These are phyloP conservation scores for Chironomus striatipennis DNA, from an alignment of 1,140 invertebrate genomes.

Conservation along the genomic window DNA sequence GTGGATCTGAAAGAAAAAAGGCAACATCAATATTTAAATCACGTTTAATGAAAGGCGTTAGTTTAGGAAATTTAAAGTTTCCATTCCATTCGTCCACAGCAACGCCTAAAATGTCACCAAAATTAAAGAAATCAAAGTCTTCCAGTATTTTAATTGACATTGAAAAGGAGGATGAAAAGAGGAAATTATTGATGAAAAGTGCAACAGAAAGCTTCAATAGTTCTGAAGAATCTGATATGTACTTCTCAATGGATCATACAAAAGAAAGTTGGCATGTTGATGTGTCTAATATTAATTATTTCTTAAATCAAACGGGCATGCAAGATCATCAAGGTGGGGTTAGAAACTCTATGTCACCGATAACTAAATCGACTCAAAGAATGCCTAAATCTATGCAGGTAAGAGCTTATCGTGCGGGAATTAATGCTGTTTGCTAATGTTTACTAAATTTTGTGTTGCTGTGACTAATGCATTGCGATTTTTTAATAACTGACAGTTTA, in stretches of 20 bases:
- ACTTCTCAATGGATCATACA: slow-evolving; percentile 3
- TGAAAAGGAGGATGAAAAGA: background rate
- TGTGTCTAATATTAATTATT: slow-evolving; percentile 9
- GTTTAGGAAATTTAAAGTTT: slow-evolving; percentile 38
- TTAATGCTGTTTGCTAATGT: slow-evolving; percentile 24
- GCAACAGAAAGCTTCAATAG: slow-evolving; percentile 7
- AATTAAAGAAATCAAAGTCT: slow-evolving; percentile 19
- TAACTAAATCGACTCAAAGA: slow-evolving; percentile 73
- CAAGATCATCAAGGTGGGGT: slow-evolving; percentile 36
- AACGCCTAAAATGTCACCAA: slow-evolving; percentile 26
- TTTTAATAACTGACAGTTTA: background rate
- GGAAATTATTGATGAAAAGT: background rate
- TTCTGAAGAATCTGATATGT: slow-evolving; percentile 16
- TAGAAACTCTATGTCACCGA: slow-evolving; percentile 73
- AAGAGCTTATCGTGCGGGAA: slow-evolving; percentile 31
- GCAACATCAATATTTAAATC: background rate
- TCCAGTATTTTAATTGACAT: slow-evolving; percentile 22
- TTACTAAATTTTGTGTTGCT: no score
- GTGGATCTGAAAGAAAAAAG: background rate
- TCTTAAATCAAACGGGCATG: background rate
- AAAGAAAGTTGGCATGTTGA: slow-evolving; percentile 18
- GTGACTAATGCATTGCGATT: slow-evolving; percentile 17
- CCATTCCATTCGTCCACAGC: slow-evolving; percentile 29
- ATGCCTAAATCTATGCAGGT: slow-evolving; percentile 83
- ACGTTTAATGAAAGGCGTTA: slow-evolving; percentile 37